These are phyloP conservation scores for Lutjanus argentimaculatus DNA, from an alignment of 2,797 vertebrate species.

Conservation along the genomic window DNA sequence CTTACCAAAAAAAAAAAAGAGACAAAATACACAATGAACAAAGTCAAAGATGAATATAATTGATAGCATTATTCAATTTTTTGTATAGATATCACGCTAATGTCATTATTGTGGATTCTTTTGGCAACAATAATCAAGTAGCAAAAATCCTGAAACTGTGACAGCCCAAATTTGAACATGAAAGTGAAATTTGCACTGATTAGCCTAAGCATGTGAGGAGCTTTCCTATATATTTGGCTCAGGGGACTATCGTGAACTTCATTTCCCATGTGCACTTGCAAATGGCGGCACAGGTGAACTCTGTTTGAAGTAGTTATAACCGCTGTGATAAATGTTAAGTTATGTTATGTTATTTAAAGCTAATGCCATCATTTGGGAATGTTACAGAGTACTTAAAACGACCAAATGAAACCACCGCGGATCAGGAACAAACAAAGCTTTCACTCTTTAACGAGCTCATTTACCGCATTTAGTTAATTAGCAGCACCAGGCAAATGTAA, in stretches of 20 bases:
- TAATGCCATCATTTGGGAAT: slow-evolving; percentile 44
- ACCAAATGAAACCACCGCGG: slow-evolving; percentile 16
- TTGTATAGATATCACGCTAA: too few species aligned
- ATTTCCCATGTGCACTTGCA: slow-evolving; percentile 15
- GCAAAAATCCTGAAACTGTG: too few species aligned
- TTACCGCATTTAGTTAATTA: slow-evolving; percentile 50
- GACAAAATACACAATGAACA: too few species aligned
- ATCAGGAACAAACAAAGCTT: slow-evolving; percentile 21
- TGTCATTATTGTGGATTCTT: too few species aligned
- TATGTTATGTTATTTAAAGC: neutral
- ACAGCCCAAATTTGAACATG: too few species aligned
- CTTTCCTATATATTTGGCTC: neutral
- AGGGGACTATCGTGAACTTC: neutral
- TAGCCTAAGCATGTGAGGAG: neutral
- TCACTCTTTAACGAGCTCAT: slow-evolving; percentile 19
- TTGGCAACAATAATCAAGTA: too few species aligned
- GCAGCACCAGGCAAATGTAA: slow-evolving; percentile 26
- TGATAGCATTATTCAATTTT: too few species aligned
- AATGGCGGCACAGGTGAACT: neutral
- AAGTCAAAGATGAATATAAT: too few species aligned
- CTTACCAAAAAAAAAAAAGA: too few species aligned
- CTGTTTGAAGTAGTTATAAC: neutral
- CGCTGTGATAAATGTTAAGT: too few species aligned
- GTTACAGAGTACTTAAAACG: slow-evolving; percentile 20
- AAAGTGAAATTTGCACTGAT: neutral